Base-by-base conservation (phyloP, 2,888 invertebrate species). In the Serripes groenlandicus region DNA sequence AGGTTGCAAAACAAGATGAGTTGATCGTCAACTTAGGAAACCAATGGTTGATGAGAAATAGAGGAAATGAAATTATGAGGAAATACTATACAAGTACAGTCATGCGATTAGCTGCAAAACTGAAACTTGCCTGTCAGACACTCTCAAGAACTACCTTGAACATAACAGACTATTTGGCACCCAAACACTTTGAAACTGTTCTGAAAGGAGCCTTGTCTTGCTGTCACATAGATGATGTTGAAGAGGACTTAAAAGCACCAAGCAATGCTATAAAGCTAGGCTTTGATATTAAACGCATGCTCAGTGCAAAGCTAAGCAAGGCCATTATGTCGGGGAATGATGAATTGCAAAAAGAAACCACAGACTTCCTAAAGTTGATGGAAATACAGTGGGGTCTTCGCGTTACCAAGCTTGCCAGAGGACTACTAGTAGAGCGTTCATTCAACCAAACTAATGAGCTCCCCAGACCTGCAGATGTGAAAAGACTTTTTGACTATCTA, bases 391-490 rank as follows among this genome's bases (percentile, higher is more conserved):
- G 87, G 87, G 42, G 72, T 30, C 49, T 71, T 23, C 42, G 68
- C 21, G 82, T 85, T 18, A 77, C 81, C 32, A 86, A 84, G 58
- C 56, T 87, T 26, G 87, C 85, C 5, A 75, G 81, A 62, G 49
- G 74, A 34, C 26, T 83, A 7, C 79, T 87, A 23, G 70, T 60
- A 52, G 76, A 81, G 58, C 71, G 82, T 26, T 72, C 64, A 18
- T 83, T 68, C 37, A 83, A 78, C 30, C 70, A 71, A 35, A 34
- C 23, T 3, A 76, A 70, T 23, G 52, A 74, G 37, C 70, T 85
- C n/a, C 87, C 87, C 11, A 37, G 66, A 34, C 87, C 87, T 30
- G 73, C 62, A 49, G 87, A 85, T 60, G 68, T 86, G 7, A 75
- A 80, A 49, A 78, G 72, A 52, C 70, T 86, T 18, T 56, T 34